Evolutionary conservation across 2,888 invertebrate species (phyloP), one percentile per base, ranked within the genome.

Genomic region (Amphipyra tragopoginis): DNA sequence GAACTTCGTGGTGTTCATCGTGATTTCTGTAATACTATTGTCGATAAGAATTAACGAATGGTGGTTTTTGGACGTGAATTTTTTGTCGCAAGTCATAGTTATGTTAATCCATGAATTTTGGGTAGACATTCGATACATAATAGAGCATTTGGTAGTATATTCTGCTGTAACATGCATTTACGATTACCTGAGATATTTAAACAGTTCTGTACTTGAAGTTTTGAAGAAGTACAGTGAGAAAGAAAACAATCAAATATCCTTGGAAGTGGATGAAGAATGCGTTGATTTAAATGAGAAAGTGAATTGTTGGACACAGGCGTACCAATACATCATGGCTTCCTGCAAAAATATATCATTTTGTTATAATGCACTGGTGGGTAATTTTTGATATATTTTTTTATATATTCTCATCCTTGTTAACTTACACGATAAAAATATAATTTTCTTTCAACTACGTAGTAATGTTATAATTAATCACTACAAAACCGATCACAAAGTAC

Each of bases 101-200:
- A 5, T 43, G 9, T 14, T 15, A 1, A 4, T 42, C 1, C 13
- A 15, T 26, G 42, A 34, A 34, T 11, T n/a, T 1, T 53, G 52
- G 43, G 21, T 36, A 7, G 52, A 53, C 7, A 3, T 21, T 2
- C 52, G 52, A n/a, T 44, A 36, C 6, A 43, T 53, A 5, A 13
- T 48, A 21, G 56, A 47, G 13, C 48, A 55, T 15, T 5, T 43
- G 8, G 43, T 52, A 1, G 15, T 34, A n/a, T 52, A 43, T 15
- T 43, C 8, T 13, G 15, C 11, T 10, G 38, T 44, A 10, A 38
- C 43, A 13, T n/a, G 26, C 1, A 33, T 60, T 15, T 44, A 21
- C 44, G 26, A 44, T 14, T 26, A 29, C 7, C 1, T 54, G n/a
- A 45, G 45, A 45, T 43, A 26, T 4, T 54, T 54, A 6, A 54